These are phyloP conservation scores for Rousettus leschenaultii DNA, from an alignment of 2,113 vertebrate genomes.

Conservation along the genomic window DNA sequence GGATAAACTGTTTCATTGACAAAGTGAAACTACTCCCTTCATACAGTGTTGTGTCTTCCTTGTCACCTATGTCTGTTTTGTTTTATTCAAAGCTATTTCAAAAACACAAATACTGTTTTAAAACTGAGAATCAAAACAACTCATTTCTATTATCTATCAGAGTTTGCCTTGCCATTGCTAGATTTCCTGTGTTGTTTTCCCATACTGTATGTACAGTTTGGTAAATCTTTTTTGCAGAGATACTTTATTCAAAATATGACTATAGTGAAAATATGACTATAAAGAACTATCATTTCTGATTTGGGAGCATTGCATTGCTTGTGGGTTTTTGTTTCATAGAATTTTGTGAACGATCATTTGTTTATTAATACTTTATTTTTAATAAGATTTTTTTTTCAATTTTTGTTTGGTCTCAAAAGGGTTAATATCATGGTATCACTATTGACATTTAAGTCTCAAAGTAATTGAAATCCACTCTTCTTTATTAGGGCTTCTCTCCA, in stretches of 20 bases:
- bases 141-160: slow-evolving; percentile 56
- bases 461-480: neutral
- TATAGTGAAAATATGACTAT: neutral
- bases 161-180: neutral
- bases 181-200: neutral
- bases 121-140: slow-evolving; percentile 47
- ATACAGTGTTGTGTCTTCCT: neutral
- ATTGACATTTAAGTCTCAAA: slow-evolving; percentile 24
- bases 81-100: slow-evolving; percentile 63
- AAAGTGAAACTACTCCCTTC: slow-evolving; percentile 29
- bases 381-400: neutral
- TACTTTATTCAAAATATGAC: slow-evolving; percentile 29
- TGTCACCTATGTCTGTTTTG: slow-evolving; percentile 46
- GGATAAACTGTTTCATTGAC: slow-evolving; percentile 43
- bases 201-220: neutral
- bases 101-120: slow-evolving; percentile 26
- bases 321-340: neutral
- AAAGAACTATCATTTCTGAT: neutral
- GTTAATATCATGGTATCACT: neutral
- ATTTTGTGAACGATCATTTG: neutral
- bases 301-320: neutral
- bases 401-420: slow-evolving; percentile 8
- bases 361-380: neutral
- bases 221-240: slow-evolving; percentile 1
- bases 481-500: neutral